Conservation (phyloP, 1,140 invertebrate species). For the Matsumurasca onukii region DNA sequence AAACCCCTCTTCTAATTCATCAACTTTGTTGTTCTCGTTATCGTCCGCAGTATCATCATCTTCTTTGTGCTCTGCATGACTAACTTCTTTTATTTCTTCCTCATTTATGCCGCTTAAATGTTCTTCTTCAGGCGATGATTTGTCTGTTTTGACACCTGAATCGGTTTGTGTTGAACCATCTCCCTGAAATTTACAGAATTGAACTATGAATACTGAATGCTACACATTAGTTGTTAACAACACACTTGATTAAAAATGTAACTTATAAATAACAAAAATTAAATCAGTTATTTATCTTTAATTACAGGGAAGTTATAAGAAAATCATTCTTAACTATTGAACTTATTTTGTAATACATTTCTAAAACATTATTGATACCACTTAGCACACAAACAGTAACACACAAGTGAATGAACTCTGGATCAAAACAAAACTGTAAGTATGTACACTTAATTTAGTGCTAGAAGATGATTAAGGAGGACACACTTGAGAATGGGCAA, state of each 20-base stretch:
- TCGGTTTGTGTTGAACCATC: conserved; percentile 22
- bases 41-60: conserved; percentile 38
- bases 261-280: too few species aligned
- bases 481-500: background rate
- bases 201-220: background rate
- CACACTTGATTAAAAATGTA: too few species aligned
- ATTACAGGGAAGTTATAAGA: too few species aligned
- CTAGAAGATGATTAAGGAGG: background rate
- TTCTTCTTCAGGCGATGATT: background rate
- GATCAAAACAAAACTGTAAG: too few species aligned
- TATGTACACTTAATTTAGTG: background rate
- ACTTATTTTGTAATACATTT: too few species aligned
- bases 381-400: too few species aligned
- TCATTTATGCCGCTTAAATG: conserved; percentile 29
- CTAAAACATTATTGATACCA: too few species aligned
- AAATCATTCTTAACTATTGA: too few species aligned
- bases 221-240: too few species aligned
- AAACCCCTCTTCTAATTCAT: conserved; percentile 50
- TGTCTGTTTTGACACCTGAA: background rate
- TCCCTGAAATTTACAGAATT: background rate
- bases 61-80: conserved; percentile 40
- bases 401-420: too few species aligned
- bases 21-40: conserved; percentile 41
- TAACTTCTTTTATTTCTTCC: conserved; percentile 30
- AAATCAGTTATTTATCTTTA: too few species aligned